Evolutionary conservation across 2,797 vertebrate genomes (phyloP).

Genomic region (Melanogrammus aeglefinus): DNA sequence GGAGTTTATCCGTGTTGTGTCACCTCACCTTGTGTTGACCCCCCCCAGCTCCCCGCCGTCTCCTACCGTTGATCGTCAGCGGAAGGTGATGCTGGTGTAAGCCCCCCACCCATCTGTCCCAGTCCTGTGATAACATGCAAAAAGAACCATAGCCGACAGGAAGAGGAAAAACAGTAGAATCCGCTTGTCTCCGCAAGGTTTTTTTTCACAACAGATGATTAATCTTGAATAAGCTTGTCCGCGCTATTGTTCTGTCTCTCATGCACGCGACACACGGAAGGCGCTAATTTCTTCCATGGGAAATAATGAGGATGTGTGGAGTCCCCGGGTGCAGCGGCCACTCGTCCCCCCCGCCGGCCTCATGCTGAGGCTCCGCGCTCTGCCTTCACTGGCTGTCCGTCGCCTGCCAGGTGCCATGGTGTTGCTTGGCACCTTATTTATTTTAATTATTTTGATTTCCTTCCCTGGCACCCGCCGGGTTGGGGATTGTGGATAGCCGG

Average conservation of each 20-base stretch:
- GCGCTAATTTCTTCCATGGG: background rate
- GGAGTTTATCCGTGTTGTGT: background rate
- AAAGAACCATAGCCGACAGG: background rate
- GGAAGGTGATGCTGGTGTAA: background rate
- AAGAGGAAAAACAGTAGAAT: background rate
- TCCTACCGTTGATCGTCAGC: background rate
- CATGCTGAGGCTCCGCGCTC: background rate
- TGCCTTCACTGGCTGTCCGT: constrained; percentile 20
- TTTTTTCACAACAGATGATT: background rate
- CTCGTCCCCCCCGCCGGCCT: constrained; percentile 19
- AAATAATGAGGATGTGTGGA: background rate
- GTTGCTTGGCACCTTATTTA: constrained; percentile 74
- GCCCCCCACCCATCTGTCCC: background rate
- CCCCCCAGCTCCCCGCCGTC: no score
- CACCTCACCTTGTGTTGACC: background rate
- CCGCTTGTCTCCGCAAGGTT: background rate
- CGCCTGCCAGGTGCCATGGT: constrained; percentile 58
- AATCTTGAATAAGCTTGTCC: background rate
- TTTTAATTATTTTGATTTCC: constrained; percentile 79
- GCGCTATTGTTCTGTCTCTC: background rate
- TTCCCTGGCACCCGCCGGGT: constrained; percentile 60
- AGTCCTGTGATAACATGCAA: background rate
- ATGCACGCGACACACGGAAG: background rate
- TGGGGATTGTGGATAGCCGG: constrained; percentile 70
- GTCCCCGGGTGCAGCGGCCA: background rate